phyloP scores from a whole-genome alignment of 2,113 vertebrate species.

The Mus musculus region DNA sequence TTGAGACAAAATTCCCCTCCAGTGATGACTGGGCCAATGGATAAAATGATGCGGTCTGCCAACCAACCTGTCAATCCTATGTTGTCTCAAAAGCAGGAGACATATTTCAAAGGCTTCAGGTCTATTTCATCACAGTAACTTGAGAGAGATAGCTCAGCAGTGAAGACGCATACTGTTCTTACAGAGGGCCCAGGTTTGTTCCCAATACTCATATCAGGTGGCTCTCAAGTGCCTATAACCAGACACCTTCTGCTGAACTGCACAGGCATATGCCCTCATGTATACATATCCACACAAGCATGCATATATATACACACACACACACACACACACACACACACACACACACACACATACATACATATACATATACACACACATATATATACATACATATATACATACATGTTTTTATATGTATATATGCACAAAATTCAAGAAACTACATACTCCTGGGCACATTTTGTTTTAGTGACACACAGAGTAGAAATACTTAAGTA shows the following conservation, averaged over 20 bases:
- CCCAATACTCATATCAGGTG: neutral
- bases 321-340: neutral
- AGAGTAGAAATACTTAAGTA: neutral
- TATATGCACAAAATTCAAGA: neutral
- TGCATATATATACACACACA: neutral
- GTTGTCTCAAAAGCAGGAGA: neutral
- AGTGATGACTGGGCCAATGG: neutral
- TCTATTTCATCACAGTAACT: neutral
- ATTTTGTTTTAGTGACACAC: conserved; percentile 7
- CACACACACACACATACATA: neutral
- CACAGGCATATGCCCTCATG: neutral
- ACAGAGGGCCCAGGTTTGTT: neutral
- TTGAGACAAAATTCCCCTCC: neutral
- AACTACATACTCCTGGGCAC: neutral
- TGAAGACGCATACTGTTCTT: neutral
- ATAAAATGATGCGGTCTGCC: accelerated
- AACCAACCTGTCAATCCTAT: neutral
- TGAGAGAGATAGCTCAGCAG: neutral
- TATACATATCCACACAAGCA: no score
- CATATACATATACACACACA: neutral
- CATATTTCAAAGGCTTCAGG: neutral
- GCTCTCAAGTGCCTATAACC: neutral
- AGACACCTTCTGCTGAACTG: neutral
- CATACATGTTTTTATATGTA: neutral
- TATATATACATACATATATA: neutral